Evolutionary conservation across 1,140 invertebrate species (phyloP).

Genomic region (Homarus americanus): DNA sequence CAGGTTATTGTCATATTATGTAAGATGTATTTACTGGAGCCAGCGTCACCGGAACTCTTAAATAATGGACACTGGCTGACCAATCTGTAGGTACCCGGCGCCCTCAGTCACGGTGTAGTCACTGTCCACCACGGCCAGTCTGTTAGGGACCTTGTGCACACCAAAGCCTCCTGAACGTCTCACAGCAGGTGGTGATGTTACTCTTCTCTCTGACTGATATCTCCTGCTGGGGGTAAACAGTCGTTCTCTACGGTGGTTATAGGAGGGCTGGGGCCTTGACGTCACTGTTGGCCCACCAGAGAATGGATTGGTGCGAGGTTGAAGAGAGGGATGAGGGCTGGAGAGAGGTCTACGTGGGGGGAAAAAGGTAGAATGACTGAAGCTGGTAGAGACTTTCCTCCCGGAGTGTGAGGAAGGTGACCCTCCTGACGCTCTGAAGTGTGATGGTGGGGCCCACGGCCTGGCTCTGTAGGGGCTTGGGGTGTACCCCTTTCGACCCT

Average conservation of each 20-base stretch:
- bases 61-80: not conserved
- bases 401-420: not conserved
- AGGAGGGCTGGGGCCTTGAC: not conserved
- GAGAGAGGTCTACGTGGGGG: no score
- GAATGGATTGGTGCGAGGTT: not conserved
- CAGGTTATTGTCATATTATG: no score
- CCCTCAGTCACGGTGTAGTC: no score
- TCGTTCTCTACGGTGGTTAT: not conserved
- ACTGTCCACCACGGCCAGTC: no score
- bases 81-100: not conserved
- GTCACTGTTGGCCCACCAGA: not conserved
- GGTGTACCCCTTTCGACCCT: not conserved
- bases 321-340: no score
- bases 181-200: no score
- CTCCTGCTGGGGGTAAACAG: no score
- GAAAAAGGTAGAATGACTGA: slow-evolving; percentile 1
- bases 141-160: not conserved
- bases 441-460: not conserved
- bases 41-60: no score
- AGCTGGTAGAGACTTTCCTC: not conserved
- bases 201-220: no score
- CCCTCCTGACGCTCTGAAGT: not conserved
- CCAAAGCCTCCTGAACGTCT: not conserved
- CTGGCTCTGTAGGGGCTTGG: not conserved
- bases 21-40: no score